These are phyloP conservation scores for Rhyacichthys aspro DNA, from an alignment of 2,797 vertebrate genomes.

Conservation along the genomic window DNA sequence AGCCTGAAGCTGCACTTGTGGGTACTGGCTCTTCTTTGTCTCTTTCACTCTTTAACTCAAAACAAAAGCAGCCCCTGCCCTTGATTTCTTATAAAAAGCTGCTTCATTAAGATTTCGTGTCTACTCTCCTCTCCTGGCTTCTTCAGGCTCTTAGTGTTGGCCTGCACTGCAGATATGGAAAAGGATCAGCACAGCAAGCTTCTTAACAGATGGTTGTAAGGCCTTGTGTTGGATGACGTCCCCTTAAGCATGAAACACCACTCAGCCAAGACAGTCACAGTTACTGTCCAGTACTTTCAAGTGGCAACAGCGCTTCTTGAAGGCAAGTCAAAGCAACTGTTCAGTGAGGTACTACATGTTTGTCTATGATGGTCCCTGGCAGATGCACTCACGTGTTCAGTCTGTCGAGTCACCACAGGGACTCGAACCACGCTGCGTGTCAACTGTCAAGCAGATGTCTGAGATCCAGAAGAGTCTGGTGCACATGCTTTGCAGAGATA, in stretches of 20 bases:
- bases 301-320: slow-evolving; percentile 47
- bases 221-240: slow-evolving; percentile 48
- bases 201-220: slow-evolving; percentile 60
- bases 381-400: slow-evolving; percentile 57
- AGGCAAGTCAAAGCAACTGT: slow-evolving; percentile 64
- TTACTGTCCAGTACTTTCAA: slow-evolving; percentile 58
- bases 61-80: slow-evolving; percentile 38
- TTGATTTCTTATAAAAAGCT: slow-evolving; percentile 30
- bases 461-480: slow-evolving; percentile 35
- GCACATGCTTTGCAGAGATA: slow-evolving; percentile 24
- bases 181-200: slow-evolving; percentile 45
- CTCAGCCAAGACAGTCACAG: slow-evolving; percentile 41
- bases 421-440: slow-evolving; percentile 50
- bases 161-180: slow-evolving; percentile 39
- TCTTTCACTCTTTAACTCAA: slow-evolving; percentile 32
- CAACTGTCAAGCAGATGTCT: slow-evolving; percentile 65
- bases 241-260: slow-evolving; percentile 48
- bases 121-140: slow-evolving; percentile 9
- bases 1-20: slow-evolving; percentile 50
- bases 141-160: slow-evolving; percentile 50
- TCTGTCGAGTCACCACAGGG: slow-evolving; percentile 53
- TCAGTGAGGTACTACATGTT: slow-evolving; percentile 59
- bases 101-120: slow-evolving; percentile 46
- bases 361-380: slow-evolving; percentile 60
- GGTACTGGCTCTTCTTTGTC: slow-evolving; percentile 39